Conservation (phyloP, 2,888 invertebrate species). For the Bembecia ichneumoniformis region DNA sequence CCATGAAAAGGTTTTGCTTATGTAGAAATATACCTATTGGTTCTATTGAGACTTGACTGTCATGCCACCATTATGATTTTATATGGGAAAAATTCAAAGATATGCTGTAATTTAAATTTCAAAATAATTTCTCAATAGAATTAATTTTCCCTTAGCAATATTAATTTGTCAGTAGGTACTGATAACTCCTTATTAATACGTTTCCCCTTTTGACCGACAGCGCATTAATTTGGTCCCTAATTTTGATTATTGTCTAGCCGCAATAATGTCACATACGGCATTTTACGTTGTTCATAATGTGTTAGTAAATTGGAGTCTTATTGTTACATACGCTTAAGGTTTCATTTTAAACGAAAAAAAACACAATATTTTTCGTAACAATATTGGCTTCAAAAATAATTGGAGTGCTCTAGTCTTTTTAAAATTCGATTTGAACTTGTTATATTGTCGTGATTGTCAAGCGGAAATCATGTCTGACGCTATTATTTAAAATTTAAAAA, state of each 20-base stretch:
- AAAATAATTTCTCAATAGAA: no score
- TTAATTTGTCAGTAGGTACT: no score
- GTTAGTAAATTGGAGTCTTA: slow-evolving; percentile 28
- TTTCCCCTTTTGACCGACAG: slow-evolving; percentile 33
- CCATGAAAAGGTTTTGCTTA: no score
- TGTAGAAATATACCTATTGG: no score
- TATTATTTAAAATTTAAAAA: background rate
- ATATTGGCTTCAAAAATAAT: slow-evolving; percentile 25
- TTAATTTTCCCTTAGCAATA: no score
- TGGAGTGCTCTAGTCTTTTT: slow-evolving; percentile 66
- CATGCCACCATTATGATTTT: no score
- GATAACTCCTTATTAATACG: no score
- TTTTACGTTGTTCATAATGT: slow-evolving; percentile 22
- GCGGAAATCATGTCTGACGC: no score
- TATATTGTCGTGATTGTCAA: slow-evolving; percentile 23
- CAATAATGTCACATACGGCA: slow-evolving; percentile 55
- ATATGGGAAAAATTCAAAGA: no score
- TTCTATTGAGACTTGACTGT: no score
- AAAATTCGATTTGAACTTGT: slow-evolving; percentile 25
- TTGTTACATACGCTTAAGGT: background rate
- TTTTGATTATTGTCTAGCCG: slow-evolving; percentile 48
- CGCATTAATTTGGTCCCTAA: slow-evolving; percentile 27
- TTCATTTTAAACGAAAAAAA: background rate
- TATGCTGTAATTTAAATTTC: no score
- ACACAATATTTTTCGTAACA: background rate